phyloP scores from a whole-genome alignment of 2,113 vertebrate species.

The Petrocephalus microphthalmus region DNA sequence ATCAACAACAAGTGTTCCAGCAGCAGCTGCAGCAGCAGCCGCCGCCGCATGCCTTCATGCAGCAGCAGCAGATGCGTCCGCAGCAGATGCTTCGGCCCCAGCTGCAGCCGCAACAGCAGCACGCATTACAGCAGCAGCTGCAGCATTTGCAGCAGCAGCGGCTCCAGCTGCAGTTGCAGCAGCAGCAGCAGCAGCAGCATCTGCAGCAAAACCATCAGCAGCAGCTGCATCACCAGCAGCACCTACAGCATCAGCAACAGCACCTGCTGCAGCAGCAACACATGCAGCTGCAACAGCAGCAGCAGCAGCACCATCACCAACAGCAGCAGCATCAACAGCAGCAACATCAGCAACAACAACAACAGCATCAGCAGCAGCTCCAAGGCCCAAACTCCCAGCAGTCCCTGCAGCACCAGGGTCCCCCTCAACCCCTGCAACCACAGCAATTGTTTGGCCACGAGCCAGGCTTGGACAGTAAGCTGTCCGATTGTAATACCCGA shows the following conservation, averaged over 20 bases:
- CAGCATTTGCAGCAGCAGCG: constrained; percentile 49
- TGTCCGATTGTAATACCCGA: neutral
- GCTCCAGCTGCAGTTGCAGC: constrained; percentile 61
- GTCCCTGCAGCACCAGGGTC: constrained; percentile 37
- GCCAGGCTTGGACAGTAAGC: constrained; percentile 74
- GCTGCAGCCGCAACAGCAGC: constrained; percentile 52
- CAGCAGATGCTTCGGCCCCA: constrained; percentile 50
- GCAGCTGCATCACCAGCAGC: constrained; percentile 57
- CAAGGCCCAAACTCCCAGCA: constrained; percentile 44
- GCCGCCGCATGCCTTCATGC: constrained; percentile 42
- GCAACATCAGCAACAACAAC: constrained; percentile 55
- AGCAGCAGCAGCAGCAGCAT: constrained; percentile 64
- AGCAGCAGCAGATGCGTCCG: constrained; percentile 59
- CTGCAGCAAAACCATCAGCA: constrained; percentile 58
- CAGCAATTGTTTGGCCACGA: constrained; percentile 87
- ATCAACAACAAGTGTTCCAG: constrained; percentile 52
- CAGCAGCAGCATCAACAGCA: constrained; percentile 56
- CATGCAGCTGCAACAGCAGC: constrained; percentile 34
- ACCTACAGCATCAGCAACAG: constrained; percentile 40
- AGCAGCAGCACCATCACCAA: constrained; percentile 32
- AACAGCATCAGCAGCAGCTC: constrained; percentile 46
- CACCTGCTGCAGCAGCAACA: constrained; percentile 47
- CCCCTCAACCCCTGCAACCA: constrained; percentile 54
- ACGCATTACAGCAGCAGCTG: constrained; percentile 54
- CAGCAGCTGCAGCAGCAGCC: constrained; percentile 62